phyloP scores from a whole-genome alignment of 2,888 invertebrate genomes.

The Plemyria rubiginata region DNA sequence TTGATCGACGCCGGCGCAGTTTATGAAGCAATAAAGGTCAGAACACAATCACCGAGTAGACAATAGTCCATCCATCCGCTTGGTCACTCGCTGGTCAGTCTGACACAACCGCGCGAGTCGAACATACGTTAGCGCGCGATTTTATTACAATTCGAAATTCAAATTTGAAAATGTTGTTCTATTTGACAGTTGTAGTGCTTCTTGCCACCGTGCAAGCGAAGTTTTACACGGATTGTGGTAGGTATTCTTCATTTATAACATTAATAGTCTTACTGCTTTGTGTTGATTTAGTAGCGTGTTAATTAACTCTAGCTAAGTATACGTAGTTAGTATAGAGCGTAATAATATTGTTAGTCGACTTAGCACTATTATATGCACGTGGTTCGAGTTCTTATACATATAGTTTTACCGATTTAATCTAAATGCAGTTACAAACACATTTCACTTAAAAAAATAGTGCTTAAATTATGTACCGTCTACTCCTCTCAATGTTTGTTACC shows the following conservation, averaged over 20 bases:
- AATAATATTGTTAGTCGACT: constrained; percentile 1
- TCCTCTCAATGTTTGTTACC: too few relatives aligned
- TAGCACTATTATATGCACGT: neutral
- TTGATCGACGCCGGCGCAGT: constrained; percentile 72
- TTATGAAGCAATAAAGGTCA: constrained; percentile 76
- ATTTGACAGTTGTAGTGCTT: constrained; percentile 59
- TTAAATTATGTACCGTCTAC: too few relatives aligned
- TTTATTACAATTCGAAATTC: constrained; percentile 21
- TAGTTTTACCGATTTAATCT: neutral
- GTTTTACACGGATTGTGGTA: constrained; percentile 79
- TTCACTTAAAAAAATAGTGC: too few relatives aligned
- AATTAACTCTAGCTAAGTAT: neutral
- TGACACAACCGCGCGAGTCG: constrained; percentile 70
- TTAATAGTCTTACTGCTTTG: constrained; percentile 3
- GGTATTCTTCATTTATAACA: constrained; percentile 43
- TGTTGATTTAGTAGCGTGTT: constrained; percentile 7
- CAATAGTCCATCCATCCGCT: constrained; percentile 60
- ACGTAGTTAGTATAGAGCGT: neutral
- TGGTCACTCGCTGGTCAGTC: constrained; percentile 54
- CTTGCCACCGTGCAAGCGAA: constrained; percentile 73
- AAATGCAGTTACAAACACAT: too few relatives aligned
- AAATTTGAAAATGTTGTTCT: constrained; percentile 65
- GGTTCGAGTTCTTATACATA: neutral
- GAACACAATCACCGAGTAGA: constrained; percentile 45
- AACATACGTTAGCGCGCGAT: constrained; percentile 73